Percentiles rank a stretch among this genome's conserved stretches.
phyloP scores from a whole-genome alignment of 2,113 vertebrate species.

The Mola mola region DNA sequence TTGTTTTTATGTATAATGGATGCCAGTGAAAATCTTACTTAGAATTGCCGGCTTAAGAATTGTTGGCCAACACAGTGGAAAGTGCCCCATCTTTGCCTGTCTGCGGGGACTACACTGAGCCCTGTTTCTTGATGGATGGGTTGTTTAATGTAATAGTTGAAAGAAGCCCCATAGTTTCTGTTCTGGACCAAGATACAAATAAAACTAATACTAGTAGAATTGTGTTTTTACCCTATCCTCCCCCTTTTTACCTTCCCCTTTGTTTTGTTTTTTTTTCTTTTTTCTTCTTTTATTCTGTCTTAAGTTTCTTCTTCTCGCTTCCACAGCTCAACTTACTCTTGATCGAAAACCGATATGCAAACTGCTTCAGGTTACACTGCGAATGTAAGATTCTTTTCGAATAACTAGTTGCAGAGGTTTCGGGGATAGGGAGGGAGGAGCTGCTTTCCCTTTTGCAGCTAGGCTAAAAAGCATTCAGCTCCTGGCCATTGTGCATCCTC shows the following conservation, averaged over 20 bases:
- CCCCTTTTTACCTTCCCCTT: constrained; percentile 36
- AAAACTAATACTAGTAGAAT: constrained; percentile 50
- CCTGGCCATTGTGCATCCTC: constrained; percentile 72
- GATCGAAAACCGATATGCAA: constrained; percentile 78
- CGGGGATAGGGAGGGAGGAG: constrained; percentile 58
- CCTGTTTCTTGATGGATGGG: constrained; percentile 60
- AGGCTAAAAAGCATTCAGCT: constrained; percentile 75
- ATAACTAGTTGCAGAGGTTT: constrained; percentile 58
- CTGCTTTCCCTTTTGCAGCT: constrained; percentile 75
- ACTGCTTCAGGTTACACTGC: constrained; percentile 76
- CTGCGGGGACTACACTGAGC: constrained; percentile 31
- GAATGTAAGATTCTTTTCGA: constrained; percentile 75
- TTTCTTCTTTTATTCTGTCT: constrained; percentile 62
- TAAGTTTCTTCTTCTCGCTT: constrained; percentile 57
- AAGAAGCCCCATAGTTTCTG: constrained; percentile 61
- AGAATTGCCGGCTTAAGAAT: constrained; percentile 45
- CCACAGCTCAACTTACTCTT: constrained; percentile 51
- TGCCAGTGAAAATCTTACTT: constrained; percentile 65
- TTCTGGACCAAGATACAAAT: constrained; percentile 53
- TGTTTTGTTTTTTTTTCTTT: constrained; percentile 61
- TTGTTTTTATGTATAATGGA: constrained; percentile 62
- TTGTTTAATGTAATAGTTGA: constrained; percentile 68
- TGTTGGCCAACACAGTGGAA: constrained; percentile 57
- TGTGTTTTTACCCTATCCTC: constrained; percentile 23
- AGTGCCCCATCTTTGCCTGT: constrained; percentile 44